Evolutionary conservation across 1,140 invertebrate genomes (phyloP), one percentile per base, ranked within the genome.

Genomic region (Papilio helenus): DNA sequence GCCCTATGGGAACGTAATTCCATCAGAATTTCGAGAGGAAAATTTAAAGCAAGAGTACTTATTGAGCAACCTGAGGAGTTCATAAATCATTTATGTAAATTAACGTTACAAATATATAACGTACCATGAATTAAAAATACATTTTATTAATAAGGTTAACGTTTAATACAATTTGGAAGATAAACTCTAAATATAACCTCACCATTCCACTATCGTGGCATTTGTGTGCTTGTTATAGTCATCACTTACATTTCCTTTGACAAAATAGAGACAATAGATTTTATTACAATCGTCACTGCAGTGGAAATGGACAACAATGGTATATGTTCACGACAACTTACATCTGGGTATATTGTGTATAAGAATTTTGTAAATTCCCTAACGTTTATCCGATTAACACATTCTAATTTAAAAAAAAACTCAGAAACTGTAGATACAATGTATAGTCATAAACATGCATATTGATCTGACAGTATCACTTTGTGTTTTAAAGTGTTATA

Each of bases 11-110:
- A 74, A 49, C 20, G 42, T 49, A 74, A 74, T 46, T 74, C 72
- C 72, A 51, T 74, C 42, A 49, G 26, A 44, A 74, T 74, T 74
- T 74, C 14, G 72, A 74, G 72, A 74, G 42, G 72, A 74, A 74
- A 46, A 74, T 74, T 74, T 74, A 23, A 51, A 74, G 72, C 20
- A 23, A 23, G 23, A 74, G 39, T 74, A 44, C 71, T 20, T 44
- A 72, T 72, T 23, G 42, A 9, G 12, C 34, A 18, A 61, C 26
- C 61, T 68, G 20, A 20, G 10, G 18, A 49, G 12, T 74, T 74
- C 44, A 49, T 74, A 49, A 49, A 51, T 74, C 20, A 74, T 74
- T 74, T 49, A 23, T 74, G 72, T 74, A 74, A 49, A 74, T 74
- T 74, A 49, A 61, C 23, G 4, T 68, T 68, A 18, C 26, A 68